phyloP scores from a whole-genome alignment of 2,888 invertebrate species.

The Agrilus cyanescens region DNA sequence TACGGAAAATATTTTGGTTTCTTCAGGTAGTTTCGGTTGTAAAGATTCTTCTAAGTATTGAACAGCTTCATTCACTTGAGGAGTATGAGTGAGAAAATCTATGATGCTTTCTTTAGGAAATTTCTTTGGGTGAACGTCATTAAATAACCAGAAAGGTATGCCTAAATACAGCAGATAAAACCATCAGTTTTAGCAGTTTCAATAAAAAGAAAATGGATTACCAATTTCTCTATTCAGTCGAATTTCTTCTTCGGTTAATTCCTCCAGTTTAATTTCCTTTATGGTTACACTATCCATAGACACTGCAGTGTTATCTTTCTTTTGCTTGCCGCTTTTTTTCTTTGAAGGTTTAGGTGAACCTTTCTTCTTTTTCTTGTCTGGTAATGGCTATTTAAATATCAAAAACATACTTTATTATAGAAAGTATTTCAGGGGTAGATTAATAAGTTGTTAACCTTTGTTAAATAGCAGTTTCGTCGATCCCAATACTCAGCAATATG shows the following conservation, averaged over 20 bases:
- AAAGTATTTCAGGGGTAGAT: background rate
- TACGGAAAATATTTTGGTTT: slow-evolving; percentile 11
- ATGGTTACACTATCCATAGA: no score
- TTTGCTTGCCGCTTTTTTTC: slow-evolving; percentile 2
- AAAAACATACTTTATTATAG: background rate
- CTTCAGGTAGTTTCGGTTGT: slow-evolving; percentile 8
- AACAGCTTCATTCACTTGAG: slow-evolving; percentile 9
- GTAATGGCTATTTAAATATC: background rate
- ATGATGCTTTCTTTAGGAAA: slow-evolving; percentile 9
- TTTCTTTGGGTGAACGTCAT: slow-evolving; percentile 9
- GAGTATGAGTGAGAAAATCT: slow-evolving; percentile 8
- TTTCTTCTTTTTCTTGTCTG: slow-evolving; percentile 1
- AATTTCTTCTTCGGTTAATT: slow-evolving; percentile 1
- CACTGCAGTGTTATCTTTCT: background rate
- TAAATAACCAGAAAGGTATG: slow-evolving; percentile 15
- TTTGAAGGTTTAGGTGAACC: background rate
- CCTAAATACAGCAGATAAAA: slow-evolving; percentile 7
- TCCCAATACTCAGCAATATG: slow-evolving; percentile 26
- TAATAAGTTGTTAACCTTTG: slow-evolving; percentile 15
- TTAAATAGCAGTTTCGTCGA: slow-evolving; percentile 13
- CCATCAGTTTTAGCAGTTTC: background rate
- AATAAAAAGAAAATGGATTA: background rate
- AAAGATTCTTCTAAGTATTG: slow-evolving; percentile 5
- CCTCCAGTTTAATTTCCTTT: background rate
- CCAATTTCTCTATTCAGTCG: background rate